Evolutionary conservation across 2,888 invertebrate species (phyloP), one percentile per base, ranked within the genome.

Genomic region (Nomada lathburiana): DNA sequence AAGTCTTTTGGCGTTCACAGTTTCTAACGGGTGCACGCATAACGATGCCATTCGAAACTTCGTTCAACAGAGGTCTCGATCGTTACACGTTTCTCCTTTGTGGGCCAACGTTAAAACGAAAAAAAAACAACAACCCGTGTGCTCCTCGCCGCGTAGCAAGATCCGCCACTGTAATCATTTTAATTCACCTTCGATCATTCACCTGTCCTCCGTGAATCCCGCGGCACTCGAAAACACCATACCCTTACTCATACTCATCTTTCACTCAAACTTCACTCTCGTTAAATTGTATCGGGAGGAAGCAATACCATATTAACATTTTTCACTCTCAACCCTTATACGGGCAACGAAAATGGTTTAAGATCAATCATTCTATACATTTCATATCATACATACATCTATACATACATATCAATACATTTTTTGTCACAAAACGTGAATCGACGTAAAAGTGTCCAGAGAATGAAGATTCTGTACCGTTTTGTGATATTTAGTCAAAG

Each of bases 131-230:
- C 20, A 89, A 76, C 9, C 62, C 11, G 59, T 89, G 63, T 60
- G 59, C 67, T 71, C 16, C 70, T n/a, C 13, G 80, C 82, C 10
- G 13, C 20, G 69, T 87, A 83, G 47, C 67, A 70, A 9, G 88
- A 23, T 50, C 64, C 84, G 11, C 70, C 82, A 10, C 52, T 13
- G 42, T 3, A 55, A 50, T 1, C 20, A 16, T 0, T 71, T 76
- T 2, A 83, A 50, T 29, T 86, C 85, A 10, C 87, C 87, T 2
- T 85, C 74, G 18, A 77, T 60, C 23, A 29, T 67, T 78, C 16
- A 89, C 85, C 59, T 76, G 47, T n/a, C 88, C 88, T 36, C 83
- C 71, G 77, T 64, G 7, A 20, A 70, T 16, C 1, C 84, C 36
- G 3, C 10, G 87, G 65, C 84, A 29, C 87, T 79, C 29, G 86